These are phyloP conservation scores for Mugil cephalus DNA, from an alignment of 2,113 vertebrate genomes.

Conservation along the genomic window DNA sequence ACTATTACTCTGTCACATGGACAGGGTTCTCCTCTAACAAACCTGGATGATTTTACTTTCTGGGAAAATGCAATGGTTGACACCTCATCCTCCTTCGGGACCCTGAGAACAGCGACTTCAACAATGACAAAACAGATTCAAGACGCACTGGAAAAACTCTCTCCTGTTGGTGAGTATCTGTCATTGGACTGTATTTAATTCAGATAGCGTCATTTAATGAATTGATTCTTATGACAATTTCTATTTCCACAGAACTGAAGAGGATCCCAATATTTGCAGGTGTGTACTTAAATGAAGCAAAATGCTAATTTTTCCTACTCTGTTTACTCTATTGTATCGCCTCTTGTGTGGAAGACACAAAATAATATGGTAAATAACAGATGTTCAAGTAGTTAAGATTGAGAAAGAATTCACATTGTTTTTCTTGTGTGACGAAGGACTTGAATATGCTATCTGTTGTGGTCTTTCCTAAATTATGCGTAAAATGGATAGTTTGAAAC, in stretches of 20 bases:
- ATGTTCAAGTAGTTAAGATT: no score
- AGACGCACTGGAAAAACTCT: conserved; percentile 64
- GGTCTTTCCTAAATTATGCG: no score
- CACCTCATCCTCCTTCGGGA: conserved; percentile 44
- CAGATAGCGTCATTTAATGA: background rate
- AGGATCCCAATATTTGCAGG: conserved; percentile 57
- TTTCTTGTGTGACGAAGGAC: no score
- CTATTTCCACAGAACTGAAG: conserved; percentile 49
- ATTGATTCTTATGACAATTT: background rate
- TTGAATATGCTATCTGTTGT: no score
- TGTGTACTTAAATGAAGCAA: no score
- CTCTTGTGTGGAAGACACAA: no score
- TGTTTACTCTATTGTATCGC: no score
- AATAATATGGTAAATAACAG: no score
- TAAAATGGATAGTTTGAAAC: no score
- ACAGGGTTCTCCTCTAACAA: conserved; percentile 21
- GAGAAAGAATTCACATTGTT: no score
- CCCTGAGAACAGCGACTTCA: conserved; percentile 38
- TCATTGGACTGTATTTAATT: background rate
- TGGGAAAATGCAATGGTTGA: conserved; percentile 30
- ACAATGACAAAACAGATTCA: conserved; percentile 59
- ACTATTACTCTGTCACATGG: background rate
- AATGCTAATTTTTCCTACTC: no score
- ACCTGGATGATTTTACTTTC: background rate
- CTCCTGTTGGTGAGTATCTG: conserved; percentile 41